Base-by-base conservation (phyloP, 2,888 invertebrate genomes). In the Pheosia gnoma region DNA sequence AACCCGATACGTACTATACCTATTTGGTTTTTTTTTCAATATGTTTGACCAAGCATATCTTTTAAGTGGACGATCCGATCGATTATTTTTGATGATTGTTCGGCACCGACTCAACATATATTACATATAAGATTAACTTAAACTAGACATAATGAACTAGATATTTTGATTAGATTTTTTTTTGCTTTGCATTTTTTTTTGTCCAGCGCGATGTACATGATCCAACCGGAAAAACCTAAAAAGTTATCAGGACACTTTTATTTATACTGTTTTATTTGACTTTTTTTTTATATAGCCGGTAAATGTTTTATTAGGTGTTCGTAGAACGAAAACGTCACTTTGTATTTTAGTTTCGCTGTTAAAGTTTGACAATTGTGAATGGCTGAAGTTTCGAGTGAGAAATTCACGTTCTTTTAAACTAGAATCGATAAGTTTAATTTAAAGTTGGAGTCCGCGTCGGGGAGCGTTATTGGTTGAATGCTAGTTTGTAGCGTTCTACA, bases 221-320 rank as follows among this genome's bases (percentile, higher is more conserved):
- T 57, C 65, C 69, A 72, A 70, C 60, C 58, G 70, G 78, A 76
- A 75, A 67, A 13, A 74, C 73, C 59, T 59, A 78, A 82, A 80
- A 77, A 75, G 77, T 71, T 67, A 75, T 75, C 70, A 77, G 75
- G 73, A 75, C 74, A 78, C 68, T 74, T 64, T 68, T 68, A 69
- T 73, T 71, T 72, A 66, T 73, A 67, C 67, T 74, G 75, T 77
- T 81, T 77, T 76, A 70, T 75, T 80, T 74, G 71, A 78, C 71
- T 77, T 76, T 71, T 75, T 79, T 76, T 80, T 79, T 68, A 78
- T 79, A 75, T 71, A 61, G 75, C 75, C 79, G 76, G 77, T 82
- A 81, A 83, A 83, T 85, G 83, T 84, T 84, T 84, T 83, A 83
- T 83, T 80, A 77, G 82, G 77, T 79, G 78, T 80, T 75, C 72